These are phyloP conservation scores for Pyrgus malvae DNA, from an alignment of 2,888 invertebrate genomes.

Conservation along the genomic window DNA sequence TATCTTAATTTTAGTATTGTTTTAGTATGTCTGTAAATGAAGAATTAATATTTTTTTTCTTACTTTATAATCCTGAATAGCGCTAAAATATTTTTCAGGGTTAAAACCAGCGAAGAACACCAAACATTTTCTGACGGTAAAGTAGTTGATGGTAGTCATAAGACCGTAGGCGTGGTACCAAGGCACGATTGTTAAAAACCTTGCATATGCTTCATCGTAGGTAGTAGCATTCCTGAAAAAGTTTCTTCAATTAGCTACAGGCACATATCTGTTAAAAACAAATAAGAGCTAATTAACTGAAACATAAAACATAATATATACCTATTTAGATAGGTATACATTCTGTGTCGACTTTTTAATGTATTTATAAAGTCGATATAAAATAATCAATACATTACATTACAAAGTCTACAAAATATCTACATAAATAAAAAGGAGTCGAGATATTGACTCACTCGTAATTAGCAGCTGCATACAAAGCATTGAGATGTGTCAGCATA, in stretches of 20 bases:
- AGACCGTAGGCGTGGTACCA: conserved; percentile 91
- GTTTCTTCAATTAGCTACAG: no score
- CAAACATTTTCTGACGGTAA: conserved; percentile 70
- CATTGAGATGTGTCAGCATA: conserved; percentile 83
- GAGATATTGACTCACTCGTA: conserved; percentile 59
- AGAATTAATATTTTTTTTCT: no score
- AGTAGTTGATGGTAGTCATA: conserved; percentile 80
- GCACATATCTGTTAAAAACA: no score
- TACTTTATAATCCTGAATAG: conserved; percentile 84
- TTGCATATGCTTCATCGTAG: conserved; percentile 17
- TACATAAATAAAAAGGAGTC: no score
- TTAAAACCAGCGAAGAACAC: conserved; percentile 85
- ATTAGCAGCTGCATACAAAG: conserved; percentile 73
- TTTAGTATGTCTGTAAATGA: neutral
- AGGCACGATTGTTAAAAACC: conserved; percentile 84
- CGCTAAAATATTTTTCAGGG: conserved; percentile 84
- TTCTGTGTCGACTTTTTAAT: no score
- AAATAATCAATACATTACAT: no score
- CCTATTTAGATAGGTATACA: no score
- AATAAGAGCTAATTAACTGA: no score
- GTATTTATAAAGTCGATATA: no score
- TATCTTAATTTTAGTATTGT: neutral
- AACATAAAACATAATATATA: no score
- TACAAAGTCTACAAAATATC: no score
- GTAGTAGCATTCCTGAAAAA: conserved; percentile 27